Percentiles rank a stretch among this genome's conserved stretches.
These are phyloP conservation scores for Linyphia triangularis DNA, from an alignment of 2,888 invertebrate species.

Conservation along the genomic window DNA sequence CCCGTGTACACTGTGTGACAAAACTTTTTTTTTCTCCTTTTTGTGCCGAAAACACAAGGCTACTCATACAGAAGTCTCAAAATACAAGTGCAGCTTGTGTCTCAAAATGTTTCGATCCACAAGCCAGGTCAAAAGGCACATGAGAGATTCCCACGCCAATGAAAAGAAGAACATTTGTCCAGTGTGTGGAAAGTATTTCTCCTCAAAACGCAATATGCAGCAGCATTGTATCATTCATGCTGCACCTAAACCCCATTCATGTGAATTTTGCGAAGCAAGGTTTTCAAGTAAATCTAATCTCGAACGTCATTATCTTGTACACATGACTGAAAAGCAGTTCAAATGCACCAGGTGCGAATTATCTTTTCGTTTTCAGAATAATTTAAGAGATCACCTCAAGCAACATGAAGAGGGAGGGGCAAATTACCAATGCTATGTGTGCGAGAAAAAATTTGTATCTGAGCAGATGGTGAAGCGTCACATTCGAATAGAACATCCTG, in stretches of 20 bases:
- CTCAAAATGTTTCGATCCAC: neutral
- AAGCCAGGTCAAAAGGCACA: neutral
- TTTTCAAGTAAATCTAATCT: constrained; percentile 9
- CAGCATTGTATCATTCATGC: constrained; percentile 30
- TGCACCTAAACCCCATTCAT: neutral
- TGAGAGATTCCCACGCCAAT: neutral
- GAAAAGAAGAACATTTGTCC: neutral
- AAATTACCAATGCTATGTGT: neutral
- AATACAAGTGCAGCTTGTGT: neutral
- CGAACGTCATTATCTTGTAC: constrained; percentile 20
- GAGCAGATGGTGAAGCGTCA: neutral
- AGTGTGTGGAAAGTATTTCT: constrained; percentile 1
- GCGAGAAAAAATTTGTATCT: neutral
- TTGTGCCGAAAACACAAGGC: neutral
- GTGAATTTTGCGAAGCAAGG: neutral
- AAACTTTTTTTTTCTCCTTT: constrained; percentile 13
- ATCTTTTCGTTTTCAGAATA: neutral
- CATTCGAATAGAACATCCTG: neutral
- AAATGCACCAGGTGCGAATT: neutral
- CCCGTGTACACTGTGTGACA: neutral
- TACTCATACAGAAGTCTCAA: neutral
- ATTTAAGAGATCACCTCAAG: neutral
- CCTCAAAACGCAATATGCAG: constrained; percentile 5
- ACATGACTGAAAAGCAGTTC: constrained; percentile 6
- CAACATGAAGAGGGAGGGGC: neutral